Conservation (phyloP, 2,888 invertebrate species). For the Tetropium fuscum region DNA sequence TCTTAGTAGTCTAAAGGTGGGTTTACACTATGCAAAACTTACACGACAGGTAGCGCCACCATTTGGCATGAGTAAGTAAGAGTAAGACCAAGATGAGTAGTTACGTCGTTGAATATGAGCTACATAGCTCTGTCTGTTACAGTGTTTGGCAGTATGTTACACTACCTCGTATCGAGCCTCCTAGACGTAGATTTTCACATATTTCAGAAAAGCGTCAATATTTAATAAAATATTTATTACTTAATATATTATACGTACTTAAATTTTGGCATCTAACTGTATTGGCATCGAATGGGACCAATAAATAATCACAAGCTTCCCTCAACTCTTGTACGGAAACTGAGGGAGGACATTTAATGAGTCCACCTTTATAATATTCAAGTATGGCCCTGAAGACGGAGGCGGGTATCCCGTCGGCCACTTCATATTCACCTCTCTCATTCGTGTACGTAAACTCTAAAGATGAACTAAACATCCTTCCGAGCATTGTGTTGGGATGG, state of each 20-base stretch:
- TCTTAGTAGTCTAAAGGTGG: too few relatives aligned
- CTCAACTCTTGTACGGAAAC: conserved; percentile 96
- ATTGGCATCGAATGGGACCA: conserved; percentile 97
- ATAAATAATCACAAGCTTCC: conserved; percentile 98
- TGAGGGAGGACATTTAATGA: conserved; percentile 94
- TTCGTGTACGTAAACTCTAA: conserved; percentile 94
- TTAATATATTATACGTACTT: conserved; percentile 81
- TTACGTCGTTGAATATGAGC: too few relatives aligned
- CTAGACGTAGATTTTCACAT: too few relatives aligned
- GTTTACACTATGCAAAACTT: too few relatives aligned
- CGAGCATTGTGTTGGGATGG: conserved; percentile 98
- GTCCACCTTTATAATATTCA: conserved; percentile 93
- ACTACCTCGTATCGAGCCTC: not conserved
- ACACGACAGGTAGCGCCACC: too few relatives aligned
- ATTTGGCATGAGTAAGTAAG: too few relatives aligned
- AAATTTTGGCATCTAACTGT: conserved; percentile 97
- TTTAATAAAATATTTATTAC: too few relatives aligned
- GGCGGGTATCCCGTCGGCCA: conserved; percentile 95
- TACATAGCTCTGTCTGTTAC: too few relatives aligned
- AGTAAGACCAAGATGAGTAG: too few relatives aligned
- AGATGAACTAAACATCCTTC: conserved; percentile 97
- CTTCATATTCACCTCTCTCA: conserved; percentile 96
- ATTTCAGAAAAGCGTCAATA: too few relatives aligned
- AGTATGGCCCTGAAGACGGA: conserved; percentile 95
- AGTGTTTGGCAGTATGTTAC: too few relatives aligned